Evolutionary conservation across 2,888 invertebrate genomes (phyloP).

Genomic region (Trissolcus japonicus): DNA sequence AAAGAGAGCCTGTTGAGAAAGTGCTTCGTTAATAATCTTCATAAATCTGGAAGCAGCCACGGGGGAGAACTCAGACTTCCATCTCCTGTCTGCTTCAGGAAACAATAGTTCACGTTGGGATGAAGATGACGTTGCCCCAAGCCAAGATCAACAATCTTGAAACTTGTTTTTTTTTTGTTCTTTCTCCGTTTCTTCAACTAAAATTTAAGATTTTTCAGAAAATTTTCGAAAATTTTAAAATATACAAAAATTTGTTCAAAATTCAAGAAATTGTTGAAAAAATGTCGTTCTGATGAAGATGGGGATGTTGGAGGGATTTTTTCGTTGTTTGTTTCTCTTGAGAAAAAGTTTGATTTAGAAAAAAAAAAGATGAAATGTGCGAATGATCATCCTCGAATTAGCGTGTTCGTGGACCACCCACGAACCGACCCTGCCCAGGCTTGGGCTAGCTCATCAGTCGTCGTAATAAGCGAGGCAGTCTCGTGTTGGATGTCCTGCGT

Average conservation of each 20-base stretch:
- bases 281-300: too few species aligned
- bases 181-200: too few species aligned
- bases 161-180: too few species aligned
- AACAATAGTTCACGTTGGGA: slow-evolving; percentile 8
- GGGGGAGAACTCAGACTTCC: slow-evolving; percentile 1
- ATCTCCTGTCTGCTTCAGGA: slow-evolving; percentile 1
- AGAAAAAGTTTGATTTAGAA: too few species aligned
- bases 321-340: too few species aligned
- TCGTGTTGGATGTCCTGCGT: slow-evolving; percentile 71
- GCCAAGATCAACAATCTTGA: background rate
- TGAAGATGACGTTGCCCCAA: too few species aligned
- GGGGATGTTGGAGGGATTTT: too few species aligned
- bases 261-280: too few species aligned
- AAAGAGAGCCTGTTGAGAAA: slow-evolving; percentile 41
- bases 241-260: too few species aligned
- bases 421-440: slow-evolving; percentile 71
- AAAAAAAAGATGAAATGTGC: too few species aligned
- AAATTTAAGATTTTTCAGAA: too few species aligned
- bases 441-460: slow-evolving; percentile 64
- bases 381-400: slow-evolving; percentile 22
- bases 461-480: slow-evolving; percentile 72
- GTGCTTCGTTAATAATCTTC: slow-evolving; percentile 48
- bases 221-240: too few species aligned
- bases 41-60: slow-evolving; percentile 36
- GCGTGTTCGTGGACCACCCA: slow-evolving; percentile 71